Base-by-base conservation (phyloP, 2,797 vertebrate genomes). In the Gorsachius magnificus region DNA sequence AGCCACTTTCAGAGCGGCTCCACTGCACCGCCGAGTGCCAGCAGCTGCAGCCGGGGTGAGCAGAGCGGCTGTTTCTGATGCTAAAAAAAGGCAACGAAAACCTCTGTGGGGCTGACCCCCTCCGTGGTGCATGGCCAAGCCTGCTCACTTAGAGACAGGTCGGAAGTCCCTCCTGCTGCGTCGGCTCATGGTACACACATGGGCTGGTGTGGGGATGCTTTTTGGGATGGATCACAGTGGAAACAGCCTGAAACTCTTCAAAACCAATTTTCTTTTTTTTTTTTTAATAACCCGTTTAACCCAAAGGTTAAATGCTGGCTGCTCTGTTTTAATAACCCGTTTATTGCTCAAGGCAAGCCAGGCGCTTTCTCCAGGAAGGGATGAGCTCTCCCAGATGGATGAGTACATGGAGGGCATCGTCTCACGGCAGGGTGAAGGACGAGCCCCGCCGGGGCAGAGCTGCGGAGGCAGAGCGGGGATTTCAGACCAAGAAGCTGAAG, bases 401-500 rank as follows among this genome's bases (percentile, higher is more conserved):
- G 35, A 33, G 36, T 8, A n/a, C 25, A 4, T 1, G 41, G 68
- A 57, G 14, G 10, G n/a, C 19, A 53, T 6, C 2, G 0, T 19
- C 17, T 50, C 46, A 26, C 43, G 54, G 60, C n/a, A 68, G 74
- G 78, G 28, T 20, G 66, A 84, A 29, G 84, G 33, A 54, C 0
- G 6, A 89, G 6, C 21, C 53, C 48, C 36, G 16, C 17, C 1
- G 7, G 33, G 4, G 0, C 24, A 9, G 22, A 77, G 35, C 24
- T 57, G n/a, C 0, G 5, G 25, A 24, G 25, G 18, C 25, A 85
- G 63, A 61, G 15, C 0, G 0, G 13, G 43, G 38, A 43, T 66
- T 83, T 88, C 3, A 4, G 57, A 25, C 26, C 11, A n/a, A 0
- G 0, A 43, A 70, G 13, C 10, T 74, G 72, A 61, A 72, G 51